Conservation (phyloP, 2,888 invertebrate species). For the Suillia variegata region DNA sequence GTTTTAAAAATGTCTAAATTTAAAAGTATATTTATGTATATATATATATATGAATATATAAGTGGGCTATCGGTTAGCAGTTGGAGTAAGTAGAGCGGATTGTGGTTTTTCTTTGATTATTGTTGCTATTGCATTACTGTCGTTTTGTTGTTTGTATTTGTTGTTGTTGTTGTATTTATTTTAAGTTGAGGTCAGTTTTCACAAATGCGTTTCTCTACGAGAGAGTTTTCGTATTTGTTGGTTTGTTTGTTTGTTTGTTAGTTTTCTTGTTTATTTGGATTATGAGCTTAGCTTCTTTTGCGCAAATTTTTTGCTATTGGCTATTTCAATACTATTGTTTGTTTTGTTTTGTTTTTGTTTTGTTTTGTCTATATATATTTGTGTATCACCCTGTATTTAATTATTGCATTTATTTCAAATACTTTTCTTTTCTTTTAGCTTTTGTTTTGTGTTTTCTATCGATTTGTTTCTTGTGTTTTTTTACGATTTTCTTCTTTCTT, state of each 20-base stretch:
- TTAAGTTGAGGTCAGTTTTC: no score
- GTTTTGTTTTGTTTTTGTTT: slow-evolving; percentile 1
- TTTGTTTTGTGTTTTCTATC: neutral
- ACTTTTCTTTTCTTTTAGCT: slow-evolving; percentile 16
- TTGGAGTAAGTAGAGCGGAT: neutral
- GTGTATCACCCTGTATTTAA: slow-evolving; percentile 38
- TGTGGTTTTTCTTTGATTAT: no score
- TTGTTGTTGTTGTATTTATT: slow-evolving; percentile 24
- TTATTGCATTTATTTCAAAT: slow-evolving; percentile 11
- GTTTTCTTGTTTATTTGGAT: no score
- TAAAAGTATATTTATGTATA: neutral
- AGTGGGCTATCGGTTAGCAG: no score
- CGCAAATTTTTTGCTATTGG: slow-evolving; percentile 4
- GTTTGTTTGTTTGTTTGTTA: neutral
- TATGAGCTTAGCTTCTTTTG: no score
- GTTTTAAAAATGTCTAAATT: neutral
- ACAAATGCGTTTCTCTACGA: no score
- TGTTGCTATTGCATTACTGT: neutral
- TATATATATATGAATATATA: no score
- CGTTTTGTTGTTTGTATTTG: slow-evolving; percentile 13
- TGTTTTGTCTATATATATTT: slow-evolving; percentile 16
- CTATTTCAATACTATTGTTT: slow-evolving; percentile 9
- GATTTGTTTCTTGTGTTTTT: slow-evolving; percentile 5
- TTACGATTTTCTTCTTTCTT: no score
- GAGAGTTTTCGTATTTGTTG: no score